Evolutionary conservation across 2,888 invertebrate genomes (phyloP), one percentile per base, ranked within the genome.

Genomic region (Melanargia galathea): DNA sequence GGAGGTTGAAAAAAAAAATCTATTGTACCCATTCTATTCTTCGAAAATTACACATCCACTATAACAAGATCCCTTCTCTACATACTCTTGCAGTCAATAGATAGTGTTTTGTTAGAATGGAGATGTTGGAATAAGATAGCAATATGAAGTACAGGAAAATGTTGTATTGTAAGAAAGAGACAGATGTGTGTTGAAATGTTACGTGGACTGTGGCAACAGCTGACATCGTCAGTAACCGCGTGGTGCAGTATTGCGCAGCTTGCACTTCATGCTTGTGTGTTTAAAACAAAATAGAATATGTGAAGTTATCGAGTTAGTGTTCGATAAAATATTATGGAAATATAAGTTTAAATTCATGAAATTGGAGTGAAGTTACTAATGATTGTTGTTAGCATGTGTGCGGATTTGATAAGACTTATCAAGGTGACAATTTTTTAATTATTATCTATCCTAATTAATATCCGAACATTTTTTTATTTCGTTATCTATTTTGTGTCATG

Each of bases 401-500:
- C 49, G 16, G 49, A 49, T n/a, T 49, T 49, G 49, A 49, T 49
- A 26, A 49, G 49, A 16, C 49, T 49, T 30, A 26, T 49, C 49
- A 49, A 49, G 49, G 49, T 48, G 20, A 24, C 18, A 35, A 11
- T 11, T 45, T 16, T 16, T 16, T 24, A 16, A n/a, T 46, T 24
- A 11, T 46, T 46, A 22, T 46, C 24, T 46, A 24, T n/a, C n/a
- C 30, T 30, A 30, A 8, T 6, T 30, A 30, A 7, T 30, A 8
- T 8, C 7, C 3, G 30, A n/a, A n/a, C n/a, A n/a, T n/a, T n/a
- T n/a, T n/a, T n/a, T n/a, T n/a, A n/a, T n/a, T n/a, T n/a, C n/a
- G n/a, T n/a, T n/a, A n/a, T n/a, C n/a, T n/a, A n/a, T n/a, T n/a
- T n/a, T n/a, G n/a, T n/a, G n/a, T n/a, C n/a, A n/a, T n/a, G n/a